Evolutionary conservation across 2,797 vertebrate species (phyloP).

Genomic region (Thamnophis elegans): DNA sequence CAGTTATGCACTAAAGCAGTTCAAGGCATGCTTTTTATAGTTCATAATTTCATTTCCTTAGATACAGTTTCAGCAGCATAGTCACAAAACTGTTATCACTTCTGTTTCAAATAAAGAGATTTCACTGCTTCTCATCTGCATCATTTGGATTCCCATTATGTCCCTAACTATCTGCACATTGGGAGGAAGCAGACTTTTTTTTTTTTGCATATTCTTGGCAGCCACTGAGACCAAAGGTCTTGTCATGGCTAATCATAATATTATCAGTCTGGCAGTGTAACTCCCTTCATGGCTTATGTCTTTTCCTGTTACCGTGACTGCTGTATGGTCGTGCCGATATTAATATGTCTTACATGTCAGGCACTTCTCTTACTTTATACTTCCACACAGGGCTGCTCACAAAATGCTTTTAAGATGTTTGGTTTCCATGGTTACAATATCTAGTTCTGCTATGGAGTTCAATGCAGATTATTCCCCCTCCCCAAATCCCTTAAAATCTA

Average conservation of each 20-base stretch:
- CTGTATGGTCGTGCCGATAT: slow-evolving; percentile 47
- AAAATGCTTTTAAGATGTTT: slow-evolving; percentile 21
- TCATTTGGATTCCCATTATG: background rate
- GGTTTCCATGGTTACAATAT: slow-evolving; percentile 37
- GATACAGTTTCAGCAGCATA: background rate
- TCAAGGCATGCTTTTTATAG: background rate
- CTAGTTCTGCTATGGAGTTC: background rate
- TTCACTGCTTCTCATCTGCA: background rate
- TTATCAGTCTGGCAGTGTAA: slow-evolving; percentile 14
- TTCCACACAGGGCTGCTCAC: slow-evolving; percentile 1
- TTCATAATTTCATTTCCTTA: background rate
- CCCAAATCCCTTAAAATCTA: background rate
- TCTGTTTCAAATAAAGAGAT: slow-evolving; percentile 1
- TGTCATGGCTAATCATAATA: slow-evolving; percentile 13
- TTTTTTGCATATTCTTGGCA: slow-evolving; percentile 29
- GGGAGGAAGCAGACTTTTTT: background rate
- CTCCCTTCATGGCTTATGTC: slow-evolving; percentile 28
- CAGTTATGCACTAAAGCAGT: background rate
- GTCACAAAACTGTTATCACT: slow-evolving; percentile 18
- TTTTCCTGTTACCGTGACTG: slow-evolving; percentile 56
- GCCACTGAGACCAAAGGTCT: background rate
- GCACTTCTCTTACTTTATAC: slow-evolving; percentile 34
- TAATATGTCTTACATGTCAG: slow-evolving; percentile 38
- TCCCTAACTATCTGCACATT: background rate
- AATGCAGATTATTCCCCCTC: background rate